phyloP scores from a whole-genome alignment of 1,140 invertebrate species.

The Cyclina sinensis region DNA sequence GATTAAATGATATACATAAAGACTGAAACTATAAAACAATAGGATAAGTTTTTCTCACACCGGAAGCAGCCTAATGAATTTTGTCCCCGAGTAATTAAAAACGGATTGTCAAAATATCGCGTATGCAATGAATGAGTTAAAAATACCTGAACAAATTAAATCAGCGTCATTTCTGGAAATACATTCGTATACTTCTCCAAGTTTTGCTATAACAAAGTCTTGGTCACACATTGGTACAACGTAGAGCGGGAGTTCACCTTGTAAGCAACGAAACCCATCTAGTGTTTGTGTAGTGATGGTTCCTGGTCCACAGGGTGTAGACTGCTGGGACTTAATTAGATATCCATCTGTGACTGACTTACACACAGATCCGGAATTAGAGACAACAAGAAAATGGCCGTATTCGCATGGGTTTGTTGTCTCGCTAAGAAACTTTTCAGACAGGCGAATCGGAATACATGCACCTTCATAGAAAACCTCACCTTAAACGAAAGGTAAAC shows the following conservation, averaged over 20 bases:
- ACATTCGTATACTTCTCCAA: neutral
- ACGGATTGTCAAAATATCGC: too few species aligned
- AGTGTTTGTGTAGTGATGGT: neutral
- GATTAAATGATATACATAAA: too few species aligned
- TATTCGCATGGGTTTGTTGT: neutral
- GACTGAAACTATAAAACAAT: too few species aligned
- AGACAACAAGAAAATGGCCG: slow-evolving; percentile 16
- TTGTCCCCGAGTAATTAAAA: too few species aligned
- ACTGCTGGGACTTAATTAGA: neutral
- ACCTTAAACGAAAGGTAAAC: neutral
- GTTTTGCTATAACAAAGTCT: neutral
- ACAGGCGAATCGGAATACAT: neutral
- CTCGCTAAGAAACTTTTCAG: neutral
- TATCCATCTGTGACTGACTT: neutral
- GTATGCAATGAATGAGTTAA: neutral
- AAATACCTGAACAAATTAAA: slow-evolving; percentile 8
- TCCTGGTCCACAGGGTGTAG: neutral
- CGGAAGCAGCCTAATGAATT: too few species aligned
- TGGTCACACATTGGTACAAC: neutral
- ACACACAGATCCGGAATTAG: neutral
- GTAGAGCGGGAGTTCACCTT: neutral
- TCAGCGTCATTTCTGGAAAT: neutral
- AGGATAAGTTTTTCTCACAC: too few species aligned
- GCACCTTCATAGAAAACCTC: neutral
- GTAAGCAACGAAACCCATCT: neutral